Conservation (phyloP, 35 echinoderm and acorn worm genomes). For the Diadema setosum region DNA sequence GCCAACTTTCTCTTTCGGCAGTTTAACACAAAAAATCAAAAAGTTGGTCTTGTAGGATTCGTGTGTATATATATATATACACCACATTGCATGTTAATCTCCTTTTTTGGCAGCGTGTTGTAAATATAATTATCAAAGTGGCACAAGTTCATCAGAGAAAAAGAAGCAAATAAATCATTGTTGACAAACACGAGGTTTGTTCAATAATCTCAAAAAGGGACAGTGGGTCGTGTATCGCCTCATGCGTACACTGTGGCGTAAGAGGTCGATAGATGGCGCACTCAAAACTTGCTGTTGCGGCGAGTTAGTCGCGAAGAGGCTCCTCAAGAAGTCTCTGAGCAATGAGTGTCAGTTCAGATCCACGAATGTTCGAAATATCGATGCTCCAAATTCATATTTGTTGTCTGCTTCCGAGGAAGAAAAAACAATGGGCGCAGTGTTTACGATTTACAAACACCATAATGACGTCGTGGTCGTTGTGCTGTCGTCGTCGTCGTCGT, state of each 20-base stretch:
- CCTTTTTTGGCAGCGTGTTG: constrained; percentile 2
- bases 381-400: too few species aligned
- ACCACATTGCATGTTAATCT: background rate
- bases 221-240: background rate
- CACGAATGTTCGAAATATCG: too few species aligned
- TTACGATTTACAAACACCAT: too few species aligned
- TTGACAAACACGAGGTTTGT: background rate
- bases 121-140: background rate
- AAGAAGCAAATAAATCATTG: background rate
- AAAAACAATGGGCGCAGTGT: too few species aligned
- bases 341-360: too few species aligned
- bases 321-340: too few species aligned
- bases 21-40: too few species aligned
- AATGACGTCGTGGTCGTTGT: too few species aligned
- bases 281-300: background rate
- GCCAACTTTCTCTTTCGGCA: too few species aligned
- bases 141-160: background rate
- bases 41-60: background rate
- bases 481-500: background rate
- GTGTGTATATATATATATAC: background rate
- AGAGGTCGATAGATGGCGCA: background rate
- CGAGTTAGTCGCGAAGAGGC: background rate
- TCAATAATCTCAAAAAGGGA: background rate
- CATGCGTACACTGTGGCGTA: constrained; percentile 8
- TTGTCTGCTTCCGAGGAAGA: too few species aligned